phyloP scores from a whole-genome alignment of 1,140 invertebrate genomes.

The Homalodisca vitripennis region DNA sequence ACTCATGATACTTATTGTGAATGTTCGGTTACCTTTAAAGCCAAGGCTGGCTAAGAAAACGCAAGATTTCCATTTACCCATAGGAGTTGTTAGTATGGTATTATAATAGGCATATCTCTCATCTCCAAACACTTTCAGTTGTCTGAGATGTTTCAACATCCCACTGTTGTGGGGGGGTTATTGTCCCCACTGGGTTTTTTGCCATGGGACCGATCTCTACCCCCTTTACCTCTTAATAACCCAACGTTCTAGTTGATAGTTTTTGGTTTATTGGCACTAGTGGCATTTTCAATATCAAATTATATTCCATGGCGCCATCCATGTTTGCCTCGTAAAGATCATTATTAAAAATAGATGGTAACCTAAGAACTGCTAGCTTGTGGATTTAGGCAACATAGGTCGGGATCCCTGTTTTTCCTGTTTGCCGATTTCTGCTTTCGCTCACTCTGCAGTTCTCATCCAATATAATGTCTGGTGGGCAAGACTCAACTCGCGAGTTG shows the following conservation, averaged over 20 bases:
- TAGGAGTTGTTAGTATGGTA: too few species aligned
- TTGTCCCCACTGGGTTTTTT: constrained; percentile 45
- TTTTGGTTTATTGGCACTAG: constrained; percentile 70
- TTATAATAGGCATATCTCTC: too few species aligned
- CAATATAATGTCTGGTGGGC: constrained; percentile 78
- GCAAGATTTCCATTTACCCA: too few species aligned
- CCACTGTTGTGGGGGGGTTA: constrained; percentile 34
- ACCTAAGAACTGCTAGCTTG: constrained; percentile 74
- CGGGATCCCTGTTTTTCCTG: constrained; percentile 83
- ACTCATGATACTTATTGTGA: too few species aligned
- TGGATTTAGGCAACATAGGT: constrained; percentile 56
- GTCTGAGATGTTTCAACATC: too few species aligned
- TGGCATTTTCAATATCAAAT: constrained; percentile 73
- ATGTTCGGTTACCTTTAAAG: too few species aligned
- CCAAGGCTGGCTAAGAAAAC: too few species aligned
- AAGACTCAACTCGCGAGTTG: constrained; percentile 72
- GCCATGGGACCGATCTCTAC: constrained; percentile 51
- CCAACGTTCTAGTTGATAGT: constrained; percentile 58
- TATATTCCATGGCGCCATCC: constrained; percentile 79
- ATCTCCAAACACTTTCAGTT: too few species aligned
- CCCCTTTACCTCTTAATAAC: constrained; percentile 55
- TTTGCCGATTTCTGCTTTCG: constrained; percentile 78
- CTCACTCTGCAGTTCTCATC: constrained; percentile 76
- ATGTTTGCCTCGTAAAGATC: constrained; percentile 75
- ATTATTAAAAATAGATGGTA: constrained; percentile 71